A percentile compares a stretch with the other conserved stretches of the same genome.
Evolutionary conservation across 2,113 vertebrate species (phyloP).

Genomic region (Oncorhynchus clarkii): DNA sequence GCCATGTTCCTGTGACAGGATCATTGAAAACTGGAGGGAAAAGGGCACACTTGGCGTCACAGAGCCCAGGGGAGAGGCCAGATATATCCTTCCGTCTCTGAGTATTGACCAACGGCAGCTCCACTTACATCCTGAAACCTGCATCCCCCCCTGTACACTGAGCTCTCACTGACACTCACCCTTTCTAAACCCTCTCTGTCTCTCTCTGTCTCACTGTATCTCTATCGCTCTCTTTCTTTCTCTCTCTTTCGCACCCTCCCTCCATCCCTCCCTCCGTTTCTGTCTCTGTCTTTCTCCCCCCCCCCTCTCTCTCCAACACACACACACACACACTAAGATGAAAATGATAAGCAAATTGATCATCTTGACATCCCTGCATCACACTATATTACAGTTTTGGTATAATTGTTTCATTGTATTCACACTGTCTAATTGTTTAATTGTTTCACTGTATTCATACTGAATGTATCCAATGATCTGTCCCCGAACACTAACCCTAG

Average conservation of each 20-base stretch:
- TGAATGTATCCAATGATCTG: too few species aligned
- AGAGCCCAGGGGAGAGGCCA: constrained; percentile 49
- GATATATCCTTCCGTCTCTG: constrained; percentile 54
- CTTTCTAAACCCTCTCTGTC: not conserved
- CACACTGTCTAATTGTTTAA: too few species aligned
- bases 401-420: too few species aligned
- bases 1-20: constrained; percentile 32
- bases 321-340: not conserved
- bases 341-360: not conserved
- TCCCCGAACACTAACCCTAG: too few species aligned
- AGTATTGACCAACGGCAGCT: constrained; percentile 52
- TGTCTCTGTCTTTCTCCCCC: not conserved
- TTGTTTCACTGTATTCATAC: too few species aligned
- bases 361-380: not conserved
- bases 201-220: not conserved
- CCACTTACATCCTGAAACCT: constrained; percentile 41
- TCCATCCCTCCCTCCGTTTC: not conserved
- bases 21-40: constrained; percentile 20
- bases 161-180: not conserved
- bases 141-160: not conserved
- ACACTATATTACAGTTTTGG: too few species aligned
- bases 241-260: not conserved
- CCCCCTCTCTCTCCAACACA: not conserved
- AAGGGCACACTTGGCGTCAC: constrained; percentile 40
- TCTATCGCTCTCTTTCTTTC: not conserved